These are phyloP conservation scores for Hetaerina titia DNA, from an alignment of 2,888 invertebrate genomes.

Conservation along the genomic window DNA sequence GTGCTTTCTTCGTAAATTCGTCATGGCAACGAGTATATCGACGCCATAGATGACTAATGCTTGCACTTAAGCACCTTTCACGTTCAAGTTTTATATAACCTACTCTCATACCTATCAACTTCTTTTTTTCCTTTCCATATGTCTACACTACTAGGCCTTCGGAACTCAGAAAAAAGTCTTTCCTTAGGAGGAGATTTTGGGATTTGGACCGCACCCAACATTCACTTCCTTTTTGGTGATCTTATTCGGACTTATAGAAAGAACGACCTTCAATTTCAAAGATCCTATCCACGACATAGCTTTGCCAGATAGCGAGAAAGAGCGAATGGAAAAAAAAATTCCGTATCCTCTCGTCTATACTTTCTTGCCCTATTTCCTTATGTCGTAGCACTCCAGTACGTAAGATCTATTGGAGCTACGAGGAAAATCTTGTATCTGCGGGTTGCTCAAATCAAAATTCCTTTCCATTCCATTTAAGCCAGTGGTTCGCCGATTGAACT, in stretches of 20 bases:
- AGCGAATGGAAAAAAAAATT: neutral
- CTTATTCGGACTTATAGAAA: slow-evolving; percentile 24
- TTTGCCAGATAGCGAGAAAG: neutral
- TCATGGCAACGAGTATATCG: too few species aligned
- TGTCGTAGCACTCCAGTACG: neutral
- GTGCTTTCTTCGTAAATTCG: too few species aligned
- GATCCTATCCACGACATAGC: neutral
- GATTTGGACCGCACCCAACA: slow-evolving; percentile 38
- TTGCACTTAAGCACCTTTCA: neutral
- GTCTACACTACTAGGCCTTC: neutral
- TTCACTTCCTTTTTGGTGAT: neutral
- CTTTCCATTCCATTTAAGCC: neutral
- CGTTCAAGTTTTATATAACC: neutral
- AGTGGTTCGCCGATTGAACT: neutral
- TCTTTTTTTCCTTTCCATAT: neutral
- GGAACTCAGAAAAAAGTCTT: neutral
- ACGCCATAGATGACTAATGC: too few species aligned
- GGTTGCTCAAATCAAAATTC: neutral
- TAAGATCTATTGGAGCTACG: neutral
- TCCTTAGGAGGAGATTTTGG: neutral
- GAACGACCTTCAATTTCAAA: slow-evolving; percentile 43
- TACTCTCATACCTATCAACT: neutral
- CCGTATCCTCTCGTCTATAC: neutral
- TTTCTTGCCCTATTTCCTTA: neutral
- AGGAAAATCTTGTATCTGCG: neutral